Base-by-base conservation (phyloP, 1,140 invertebrate species). In the Spodoptera litura region DNA sequence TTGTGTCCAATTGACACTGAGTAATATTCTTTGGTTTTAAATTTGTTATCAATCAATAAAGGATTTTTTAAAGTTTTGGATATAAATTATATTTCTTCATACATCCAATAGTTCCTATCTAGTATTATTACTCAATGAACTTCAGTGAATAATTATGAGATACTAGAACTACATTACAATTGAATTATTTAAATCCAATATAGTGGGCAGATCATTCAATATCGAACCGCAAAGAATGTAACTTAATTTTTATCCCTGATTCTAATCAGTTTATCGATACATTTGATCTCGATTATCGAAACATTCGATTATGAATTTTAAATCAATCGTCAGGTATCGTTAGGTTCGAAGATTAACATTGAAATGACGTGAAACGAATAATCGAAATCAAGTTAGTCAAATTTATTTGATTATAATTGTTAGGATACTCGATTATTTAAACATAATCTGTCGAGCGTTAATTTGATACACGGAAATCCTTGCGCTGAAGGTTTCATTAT, bases 151-250 rank as follows among this genome's bases (percentile, higher is more conserved):
- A 31, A 25, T 13, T 62, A 13, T 31, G 31, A 10, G 20, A n/a
- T 25, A 15, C 25, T 38, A 35, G 13, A 27, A 56, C 10, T 44
- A 56, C 5, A 55, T 20, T 56, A 89, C 87, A 90, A 89, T 88
- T 84, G 80, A 83, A 87, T 90, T 89, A 89, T 88, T 88, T 81
- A 85, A 85, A 88, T 88, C 81, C 81, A 83, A 84, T 83, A 82
- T 64, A 68, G 79, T 83, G 78, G 78, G 81, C 79, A 38, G 79
- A 82, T 83, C 84, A 85, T 87, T 83, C 10, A 80, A 64, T 44
- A 44, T 35, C 15, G n/a, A 52, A 49, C 27, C 58, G 2, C 51
- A 68, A 68, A 68, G 44, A 68, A 68, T 68, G 64, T 68, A 52
- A 13, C 44, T 68, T 52, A 25, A 52, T 10, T 51, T 52, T 52